Evolutionary conservation across 2,113 vertebrate genomes (phyloP), one percentile per base, ranked within the genome.

Genomic region (Suricata suricatta): DNA sequence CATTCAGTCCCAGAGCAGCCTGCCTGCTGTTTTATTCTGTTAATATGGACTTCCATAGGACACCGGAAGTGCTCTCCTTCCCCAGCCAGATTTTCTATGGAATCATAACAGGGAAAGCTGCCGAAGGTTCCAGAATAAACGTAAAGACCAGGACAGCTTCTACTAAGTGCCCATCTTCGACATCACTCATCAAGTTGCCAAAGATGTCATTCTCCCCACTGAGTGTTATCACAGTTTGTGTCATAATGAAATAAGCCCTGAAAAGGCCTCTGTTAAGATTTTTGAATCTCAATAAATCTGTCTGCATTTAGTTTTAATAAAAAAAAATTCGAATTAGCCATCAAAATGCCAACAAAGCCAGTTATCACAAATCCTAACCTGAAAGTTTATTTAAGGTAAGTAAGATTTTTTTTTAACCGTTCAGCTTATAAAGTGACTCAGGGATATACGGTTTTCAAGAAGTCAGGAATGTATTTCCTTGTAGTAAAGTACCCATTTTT

Each of bases 391-490:
- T 88, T 85, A 94, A 93, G 25, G 33, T 60, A 93, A 93, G 23
- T 90, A 47, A 79, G 13, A 85, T 3, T 1, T 41, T 96, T 63
- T n/a, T 72, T 64, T 44, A 27, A 66, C 6, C 1, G 1, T 66
- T 96, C 16, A 63, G 25, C 10, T 76, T 93, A 25, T 69, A 44
- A 82, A 47, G 21, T 10, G 3, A 94, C 50, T 82, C 85, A 79
- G 13, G n/a, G 27, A 88, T 90, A 88, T 90, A 47, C 71, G 47
- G 72, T 72, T 95, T 92, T 88, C 3, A 86, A 88, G 76, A 86
- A 80, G 21, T 93, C 60, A 89, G 81, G 88, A 89, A 25, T 23
- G 0, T 74, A 29, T 85, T 97, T 87, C 31, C 96, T 92, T 87
- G 11, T 83, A 66, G 54, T 11, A 85, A 94, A 90, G 8, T 76